Evolutionary conservation across 2,113 vertebrate genomes (phyloP).

Genomic region (Taurulus bubalis): DNA sequence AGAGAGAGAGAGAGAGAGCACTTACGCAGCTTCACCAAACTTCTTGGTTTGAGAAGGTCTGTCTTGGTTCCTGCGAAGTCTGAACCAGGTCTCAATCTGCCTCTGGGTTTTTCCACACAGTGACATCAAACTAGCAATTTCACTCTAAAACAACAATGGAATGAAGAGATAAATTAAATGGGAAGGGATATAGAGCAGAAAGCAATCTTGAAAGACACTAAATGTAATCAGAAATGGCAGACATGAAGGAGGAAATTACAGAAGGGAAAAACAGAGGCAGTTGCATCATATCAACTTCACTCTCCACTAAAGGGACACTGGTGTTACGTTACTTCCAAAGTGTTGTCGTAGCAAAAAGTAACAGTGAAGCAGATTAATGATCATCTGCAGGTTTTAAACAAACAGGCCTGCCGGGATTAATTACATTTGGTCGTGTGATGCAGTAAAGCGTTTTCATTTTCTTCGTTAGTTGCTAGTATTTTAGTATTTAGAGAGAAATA

Average conservation of each 20-base stretch:
- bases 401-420: constrained; percentile 3
- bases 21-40: constrained; percentile 93
- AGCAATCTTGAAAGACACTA: neutral
- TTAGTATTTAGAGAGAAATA: neutral
- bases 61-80: constrained; percentile 86
- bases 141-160: constrained; percentile 65
- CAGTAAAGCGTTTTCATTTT: neutral
- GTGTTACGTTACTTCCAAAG: neutral
- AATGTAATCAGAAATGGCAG: neutral
- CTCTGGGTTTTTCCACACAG: constrained; percentile 83
- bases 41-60: constrained; percentile 87
- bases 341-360: neutral
- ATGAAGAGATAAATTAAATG: neutral
- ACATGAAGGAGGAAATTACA: neutral
- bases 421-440: neutral
- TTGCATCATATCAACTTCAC: neutral
- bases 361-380: neutral
- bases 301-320: neutral
- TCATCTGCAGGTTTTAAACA: constrained; percentile 5
- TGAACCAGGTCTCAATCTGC: constrained; percentile 91
- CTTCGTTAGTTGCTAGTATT: neutral
- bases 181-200: neutral
- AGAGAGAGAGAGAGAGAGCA: neutral
- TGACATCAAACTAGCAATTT: constrained; percentile 82
- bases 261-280: neutral